phyloP scores from a whole-genome alignment of 2,888 invertebrate species.

The Hesperia comma region DNA sequence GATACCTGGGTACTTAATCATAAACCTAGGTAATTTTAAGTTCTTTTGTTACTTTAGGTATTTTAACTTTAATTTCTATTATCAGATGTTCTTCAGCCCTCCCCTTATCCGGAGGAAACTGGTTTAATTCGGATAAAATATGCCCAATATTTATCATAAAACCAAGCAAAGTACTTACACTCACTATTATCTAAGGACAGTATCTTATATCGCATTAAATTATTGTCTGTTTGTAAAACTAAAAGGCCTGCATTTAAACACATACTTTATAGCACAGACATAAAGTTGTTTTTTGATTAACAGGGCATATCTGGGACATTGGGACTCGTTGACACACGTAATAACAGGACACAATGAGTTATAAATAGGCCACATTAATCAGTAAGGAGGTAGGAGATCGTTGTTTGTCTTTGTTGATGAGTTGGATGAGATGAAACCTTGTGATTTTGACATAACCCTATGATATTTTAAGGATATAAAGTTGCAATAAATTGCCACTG shows the following conservation, averaged over 20 bases:
- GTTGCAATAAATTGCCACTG: too few species aligned
- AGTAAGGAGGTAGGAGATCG: not conserved
- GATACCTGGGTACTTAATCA: too few species aligned
- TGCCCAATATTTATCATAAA: constrained; percentile 51
- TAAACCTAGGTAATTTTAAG: too few species aligned
- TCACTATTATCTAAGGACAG: constrained; percentile 60
- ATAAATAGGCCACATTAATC: constrained; percentile 53
- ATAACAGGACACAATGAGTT: constrained; percentile 51
- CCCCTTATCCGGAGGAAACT: constrained; percentile 18
- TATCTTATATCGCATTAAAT: constrained; percentile 58
- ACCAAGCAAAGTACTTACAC: constrained; percentile 54
- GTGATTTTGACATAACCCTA: too few species aligned
- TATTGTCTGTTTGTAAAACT: constrained; percentile 37
- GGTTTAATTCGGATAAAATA: constrained; percentile 46
- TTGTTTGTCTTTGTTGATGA: too few species aligned
- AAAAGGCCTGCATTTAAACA: not conserved
- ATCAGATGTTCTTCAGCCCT: not conserved
- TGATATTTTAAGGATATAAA: not conserved
- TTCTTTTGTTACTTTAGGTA: too few species aligned
- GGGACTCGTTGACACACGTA: constrained; percentile 49
- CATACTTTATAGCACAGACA: not conserved
- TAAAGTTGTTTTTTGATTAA: constrained; percentile 15
- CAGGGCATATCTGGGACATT: not conserved
- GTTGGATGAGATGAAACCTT: too few species aligned
- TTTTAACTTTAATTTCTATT: not conserved